These are phyloP conservation scores for Perdita meconis DNA, from an alignment of 2,888 invertebrate species.

Conservation along the genomic window DNA sequence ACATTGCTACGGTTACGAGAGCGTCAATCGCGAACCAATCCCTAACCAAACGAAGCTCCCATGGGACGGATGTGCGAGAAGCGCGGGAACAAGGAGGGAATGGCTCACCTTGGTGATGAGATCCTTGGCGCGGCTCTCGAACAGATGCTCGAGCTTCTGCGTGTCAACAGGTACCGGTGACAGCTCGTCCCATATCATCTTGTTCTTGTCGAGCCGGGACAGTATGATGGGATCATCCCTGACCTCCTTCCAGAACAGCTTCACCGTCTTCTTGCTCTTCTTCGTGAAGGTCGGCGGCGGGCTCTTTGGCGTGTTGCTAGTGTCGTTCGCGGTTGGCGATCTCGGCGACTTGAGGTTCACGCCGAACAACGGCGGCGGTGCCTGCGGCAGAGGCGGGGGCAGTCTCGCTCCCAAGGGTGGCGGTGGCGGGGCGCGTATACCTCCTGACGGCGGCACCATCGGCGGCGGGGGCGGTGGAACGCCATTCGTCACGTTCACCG, in stretches of 20 bases:
- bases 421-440: conserved; percentile 84
- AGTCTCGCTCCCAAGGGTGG: conserved; percentile 85
- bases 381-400: conserved; percentile 83
- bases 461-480: conserved; percentile 93
- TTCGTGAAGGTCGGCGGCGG: conserved; percentile 84
- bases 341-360: conserved; percentile 78
- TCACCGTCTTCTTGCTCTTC: conserved; percentile 98
- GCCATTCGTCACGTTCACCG: conserved; percentile 88
- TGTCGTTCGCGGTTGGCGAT: conserved; percentile 51
- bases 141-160: conserved; percentile 96
- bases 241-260: conserved; percentile 99
- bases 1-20: not conserved
- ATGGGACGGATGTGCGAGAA: not conserved
- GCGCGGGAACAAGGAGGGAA: conserved; percentile 11
- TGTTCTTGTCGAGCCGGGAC: conserved; percentile 85
- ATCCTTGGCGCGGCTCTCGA: conserved; percentile 98
- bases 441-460: conserved; percentile 86
- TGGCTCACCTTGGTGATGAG: conserved; percentile 93
- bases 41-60: conserved; percentile 16
- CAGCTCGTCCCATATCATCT: conserved; percentile 96
- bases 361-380: conserved; percentile 83
- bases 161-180: conserved; percentile 94
- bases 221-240: conserved; percentile 91
- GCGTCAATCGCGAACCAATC: not conserved
- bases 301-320: conserved; percentile 77